Base-by-base conservation (phyloP, 2,888 invertebrate species). In the Diplolepis rosae region DNA sequence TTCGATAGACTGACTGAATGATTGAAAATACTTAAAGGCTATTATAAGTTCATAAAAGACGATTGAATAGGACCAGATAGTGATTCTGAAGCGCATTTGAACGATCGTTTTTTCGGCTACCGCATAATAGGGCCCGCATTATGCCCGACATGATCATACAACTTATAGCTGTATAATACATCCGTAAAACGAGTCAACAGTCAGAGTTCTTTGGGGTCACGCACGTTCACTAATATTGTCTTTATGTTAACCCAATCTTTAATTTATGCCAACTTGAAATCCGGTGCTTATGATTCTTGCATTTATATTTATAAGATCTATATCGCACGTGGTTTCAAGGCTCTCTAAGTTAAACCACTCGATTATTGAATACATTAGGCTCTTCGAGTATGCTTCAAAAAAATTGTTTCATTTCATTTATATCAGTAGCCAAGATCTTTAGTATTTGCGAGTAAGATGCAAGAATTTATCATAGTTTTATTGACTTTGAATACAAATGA, bases 241-340 rank as follows among this genome's bases (percentile, higher is more conserved):
- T 78, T 77, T 76, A 73, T 75, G 70, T 72, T 77, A 78, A 78
- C 66, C 69, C 66, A 56, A 56, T 65, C 65, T 72, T 77, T 75
- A 79, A 76, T 77, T 77, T 74, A 79, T 77, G 72, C 78, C 48
- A 56, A 65, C 48, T 72, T 67, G 66, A 72, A 72, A 72, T 65
- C 72, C 70, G 13, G 48, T 32, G 39, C 61, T 32, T 48, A 30
- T 66, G 56, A 65, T 71, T 67, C 68, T 32, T 68, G 65, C 80
- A 84, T 85, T 79, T 81, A 81, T 83, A 85, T 84, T 84, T 84
- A 84, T 83, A 81, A 85, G 85, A 83, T 83, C 76, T 73, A 77
- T 82, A 84, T 85, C 83, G 78, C 56, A 66, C 71, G 69, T 54
- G 69, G 75, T 76, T 78, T 79, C 79, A 76, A 71, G 76, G 72